Conservation (phyloP, 2,113 vertebrate species). For the Thryonomys swinderianus region DNA sequence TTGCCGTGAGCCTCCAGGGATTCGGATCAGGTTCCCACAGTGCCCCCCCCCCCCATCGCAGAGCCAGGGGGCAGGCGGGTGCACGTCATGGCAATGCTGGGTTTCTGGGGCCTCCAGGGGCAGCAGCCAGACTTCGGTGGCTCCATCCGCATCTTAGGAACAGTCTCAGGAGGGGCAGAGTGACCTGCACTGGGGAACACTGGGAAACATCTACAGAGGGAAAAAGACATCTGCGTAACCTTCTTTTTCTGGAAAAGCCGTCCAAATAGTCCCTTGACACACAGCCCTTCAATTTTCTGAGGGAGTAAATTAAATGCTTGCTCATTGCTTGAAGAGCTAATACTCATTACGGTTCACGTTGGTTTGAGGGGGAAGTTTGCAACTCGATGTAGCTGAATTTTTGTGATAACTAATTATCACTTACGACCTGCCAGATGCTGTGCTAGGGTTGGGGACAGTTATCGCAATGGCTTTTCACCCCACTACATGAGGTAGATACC, state of each 20-base stretch:
- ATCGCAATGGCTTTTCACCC: no score
- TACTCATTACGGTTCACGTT: not conserved
- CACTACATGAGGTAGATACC: not conserved
- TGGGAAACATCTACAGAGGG: not conserved
- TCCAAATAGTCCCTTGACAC: conserved; percentile 8
- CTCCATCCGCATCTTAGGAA: not conserved
- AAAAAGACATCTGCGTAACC: not conserved
- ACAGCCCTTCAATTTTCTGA: conserved; percentile 46
- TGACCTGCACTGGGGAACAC: no score
- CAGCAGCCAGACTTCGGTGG: not conserved
- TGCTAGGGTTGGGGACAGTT: not conserved
- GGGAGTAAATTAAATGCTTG: conserved; percentile 46
- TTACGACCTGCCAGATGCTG: not conserved
- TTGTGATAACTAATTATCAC: conserved; percentile 13
- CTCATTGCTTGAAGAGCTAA: not conserved
- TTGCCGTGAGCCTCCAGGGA: not conserved
- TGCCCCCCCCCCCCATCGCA: accelerated
- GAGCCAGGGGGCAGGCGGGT: not conserved
- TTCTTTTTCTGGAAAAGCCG: conserved; percentile 56
- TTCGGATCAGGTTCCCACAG: not conserved
- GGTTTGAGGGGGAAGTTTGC: not conserved
- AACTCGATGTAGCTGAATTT: no score
- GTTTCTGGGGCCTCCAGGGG: not conserved
- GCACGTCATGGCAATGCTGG: not conserved
- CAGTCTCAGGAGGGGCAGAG: not conserved